Evolutionary conservation across 2,888 invertebrate species (phyloP).

Genomic region (Mycalesis mineus): DNA sequence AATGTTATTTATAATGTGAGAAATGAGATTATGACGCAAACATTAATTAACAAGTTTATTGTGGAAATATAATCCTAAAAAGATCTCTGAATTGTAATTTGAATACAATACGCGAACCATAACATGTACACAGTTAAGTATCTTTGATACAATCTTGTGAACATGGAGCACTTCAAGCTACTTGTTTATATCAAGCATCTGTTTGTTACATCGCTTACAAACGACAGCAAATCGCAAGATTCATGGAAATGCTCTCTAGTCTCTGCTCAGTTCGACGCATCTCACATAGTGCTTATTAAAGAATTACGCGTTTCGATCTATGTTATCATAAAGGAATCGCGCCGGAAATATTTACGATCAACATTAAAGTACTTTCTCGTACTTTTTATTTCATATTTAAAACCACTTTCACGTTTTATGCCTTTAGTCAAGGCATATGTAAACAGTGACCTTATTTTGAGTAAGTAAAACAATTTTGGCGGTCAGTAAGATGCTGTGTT

Average conservation of each 20-base stretch:
- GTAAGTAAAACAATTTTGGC: background rate
- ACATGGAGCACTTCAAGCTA: constrained; percentile 43
- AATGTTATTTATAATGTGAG: background rate
- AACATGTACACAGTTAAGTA: constrained; percentile 36
- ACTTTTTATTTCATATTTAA: constrained; percentile 2
- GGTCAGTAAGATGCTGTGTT: background rate
- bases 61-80: too few species aligned
- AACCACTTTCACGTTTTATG: constrained; percentile 16
- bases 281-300: constrained; percentile 33
- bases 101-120: constrained; percentile 31
- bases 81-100: too few species aligned
- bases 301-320: constrained; percentile 44
- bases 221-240: constrained; percentile 46
- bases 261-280: constrained; percentile 29
- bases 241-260: constrained; percentile 46
- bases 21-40: too few species aligned
- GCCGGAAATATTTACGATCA: constrained; percentile 5
- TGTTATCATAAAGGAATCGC: constrained; percentile 39
- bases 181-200: constrained; percentile 47
- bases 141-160: constrained; percentile 43
- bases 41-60: too few species aligned
- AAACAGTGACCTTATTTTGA: background rate
- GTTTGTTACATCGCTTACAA: constrained; percentile 42
- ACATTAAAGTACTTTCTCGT: constrained; percentile 17
- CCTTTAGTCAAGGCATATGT: background rate